Evolutionary conservation across 2,888 invertebrate species (phyloP).

Genomic region (Cryptus armator): DNA sequence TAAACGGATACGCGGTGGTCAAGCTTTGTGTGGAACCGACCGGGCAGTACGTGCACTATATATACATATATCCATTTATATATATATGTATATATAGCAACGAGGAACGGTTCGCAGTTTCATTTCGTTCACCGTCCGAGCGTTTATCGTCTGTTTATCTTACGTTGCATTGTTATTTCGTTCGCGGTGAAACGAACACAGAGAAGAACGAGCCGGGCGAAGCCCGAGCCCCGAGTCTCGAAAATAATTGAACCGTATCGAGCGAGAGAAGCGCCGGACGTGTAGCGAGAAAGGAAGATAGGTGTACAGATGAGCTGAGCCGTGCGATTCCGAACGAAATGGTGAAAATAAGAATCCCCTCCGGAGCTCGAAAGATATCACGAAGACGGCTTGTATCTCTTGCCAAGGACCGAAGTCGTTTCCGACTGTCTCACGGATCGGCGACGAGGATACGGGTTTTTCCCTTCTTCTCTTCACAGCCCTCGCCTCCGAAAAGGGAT

Average conservation of each 20-base stretch:
- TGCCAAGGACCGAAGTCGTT: conserved; percentile 30
- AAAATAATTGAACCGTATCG: conserved; percentile 81
- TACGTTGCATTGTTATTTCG: conserved; percentile 80
- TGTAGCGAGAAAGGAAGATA: conserved; percentile 43
- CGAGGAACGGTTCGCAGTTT: conserved; percentile 70
- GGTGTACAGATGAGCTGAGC: conserved; percentile 56
- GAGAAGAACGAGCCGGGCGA: conserved; percentile 44
- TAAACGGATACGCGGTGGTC: conserved; percentile 67
- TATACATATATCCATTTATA: not conserved
- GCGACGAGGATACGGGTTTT: conserved; percentile 43
- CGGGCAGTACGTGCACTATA: conserved; percentile 12
- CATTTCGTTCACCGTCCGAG: conserved; percentile 76
- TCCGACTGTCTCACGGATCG: conserved; percentile 49
- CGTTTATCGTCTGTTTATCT: conserved; percentile 81
- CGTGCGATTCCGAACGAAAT: conserved; percentile 58
- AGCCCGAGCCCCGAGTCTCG: conserved; percentile 72
- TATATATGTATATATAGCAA: not conserved
- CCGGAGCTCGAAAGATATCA: conserved; percentile 57
- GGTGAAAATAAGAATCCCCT: conserved; percentile 68
- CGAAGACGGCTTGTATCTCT: conserved; percentile 36
- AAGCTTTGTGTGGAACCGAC: conserved; percentile 69
- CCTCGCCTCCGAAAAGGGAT: not conserved
- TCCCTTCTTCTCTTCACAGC: not conserved
- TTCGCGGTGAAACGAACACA: conserved; percentile 65
- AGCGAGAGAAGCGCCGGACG: conserved; percentile 64